Evolutionary conservation across 2,888 invertebrate species (phyloP).

Genomic region (Hyles lineata): DNA sequence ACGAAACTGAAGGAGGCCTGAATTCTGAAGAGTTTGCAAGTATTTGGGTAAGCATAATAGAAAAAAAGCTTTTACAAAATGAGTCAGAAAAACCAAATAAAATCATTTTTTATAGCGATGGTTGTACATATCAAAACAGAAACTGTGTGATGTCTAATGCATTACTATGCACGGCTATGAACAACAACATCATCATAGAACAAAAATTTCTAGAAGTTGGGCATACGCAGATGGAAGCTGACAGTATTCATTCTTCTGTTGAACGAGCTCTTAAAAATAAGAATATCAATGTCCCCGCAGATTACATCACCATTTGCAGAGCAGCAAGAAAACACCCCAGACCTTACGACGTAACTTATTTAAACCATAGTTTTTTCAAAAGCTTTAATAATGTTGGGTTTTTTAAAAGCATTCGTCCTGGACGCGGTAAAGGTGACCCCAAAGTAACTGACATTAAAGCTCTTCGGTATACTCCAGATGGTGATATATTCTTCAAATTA

Average conservation of each 20-base stretch:
- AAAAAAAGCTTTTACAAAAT: conserved; percentile 29
- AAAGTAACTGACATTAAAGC: conserved; percentile 31
- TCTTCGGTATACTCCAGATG: conserved; percentile 30
- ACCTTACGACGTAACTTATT: conserved; percentile 12
- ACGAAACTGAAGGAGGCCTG: conserved; percentile 37
- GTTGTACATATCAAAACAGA: conserved; percentile 34
- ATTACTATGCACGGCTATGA: conserved; percentile 17
- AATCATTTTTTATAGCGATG: conserved; percentile 33
- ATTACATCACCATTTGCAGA: conserved; percentile 32
- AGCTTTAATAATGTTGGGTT: neutral
- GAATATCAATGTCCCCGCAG: conserved; percentile 34
- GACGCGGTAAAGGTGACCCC: conserved; percentile 30
- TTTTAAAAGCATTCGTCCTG: conserved; percentile 30
- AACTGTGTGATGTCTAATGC: conserved; percentile 32
- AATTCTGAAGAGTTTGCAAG: conserved; percentile 39
- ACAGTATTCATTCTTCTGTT: conserved; percentile 30
- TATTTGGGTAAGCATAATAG: conserved; percentile 32
- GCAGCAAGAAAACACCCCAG: conserved; percentile 25
- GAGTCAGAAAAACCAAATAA: neutral
- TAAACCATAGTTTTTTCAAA: neutral
- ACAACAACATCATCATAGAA: conserved; percentile 26
- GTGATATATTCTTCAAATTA: conserved; percentile 30
- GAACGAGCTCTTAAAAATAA: conserved; percentile 29
- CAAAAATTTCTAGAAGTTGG: conserved; percentile 29
- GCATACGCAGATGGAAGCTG: conserved; percentile 31